Evolutionary conservation across 1,140 invertebrate genomes (phyloP).

Genomic region (Sinonovacula constricta): DNA sequence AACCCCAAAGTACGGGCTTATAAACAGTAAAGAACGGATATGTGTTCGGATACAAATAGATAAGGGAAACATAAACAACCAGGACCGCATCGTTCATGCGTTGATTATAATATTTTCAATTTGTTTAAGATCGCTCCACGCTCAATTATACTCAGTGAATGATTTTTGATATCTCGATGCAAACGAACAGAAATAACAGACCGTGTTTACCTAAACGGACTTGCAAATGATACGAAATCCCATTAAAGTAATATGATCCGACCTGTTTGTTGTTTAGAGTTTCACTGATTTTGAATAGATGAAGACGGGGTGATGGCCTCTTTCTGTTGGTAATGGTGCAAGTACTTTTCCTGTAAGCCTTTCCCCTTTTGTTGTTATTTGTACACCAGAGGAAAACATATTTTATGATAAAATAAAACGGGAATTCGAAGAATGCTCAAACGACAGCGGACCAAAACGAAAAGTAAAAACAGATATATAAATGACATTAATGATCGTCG

Average conservation of each 20-base stretch:
- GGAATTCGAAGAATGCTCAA: not conserved
- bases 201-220: no score
- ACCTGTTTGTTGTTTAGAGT: no score
- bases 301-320: no score
- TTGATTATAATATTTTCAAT: slow-evolving; percentile 45
- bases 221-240: no score
- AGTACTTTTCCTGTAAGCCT: no score
- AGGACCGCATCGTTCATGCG: no score
- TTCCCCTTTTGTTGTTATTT: no score
- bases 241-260: no score
- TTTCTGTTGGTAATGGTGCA: no score
- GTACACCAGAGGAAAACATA: no score
- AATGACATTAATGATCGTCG: not conserved
- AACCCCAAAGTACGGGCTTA: slow-evolving; percentile 32
- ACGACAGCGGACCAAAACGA: not conserved
- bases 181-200: slow-evolving; percentile 29
- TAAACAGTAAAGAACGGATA: slow-evolving; percentile 36
- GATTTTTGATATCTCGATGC: slow-evolving; percentile 12
- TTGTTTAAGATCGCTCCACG: not conserved
- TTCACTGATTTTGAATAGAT: no score
- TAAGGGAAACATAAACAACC: slow-evolving; percentile 7
- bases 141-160: slow-evolving; percentile 22
- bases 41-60: slow-evolving; percentile 36
- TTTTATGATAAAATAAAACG: not conserved
- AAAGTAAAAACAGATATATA: not conserved